Conservation (phyloP, 2,888 invertebrate species). For the Argyra leucocephala region DNA sequence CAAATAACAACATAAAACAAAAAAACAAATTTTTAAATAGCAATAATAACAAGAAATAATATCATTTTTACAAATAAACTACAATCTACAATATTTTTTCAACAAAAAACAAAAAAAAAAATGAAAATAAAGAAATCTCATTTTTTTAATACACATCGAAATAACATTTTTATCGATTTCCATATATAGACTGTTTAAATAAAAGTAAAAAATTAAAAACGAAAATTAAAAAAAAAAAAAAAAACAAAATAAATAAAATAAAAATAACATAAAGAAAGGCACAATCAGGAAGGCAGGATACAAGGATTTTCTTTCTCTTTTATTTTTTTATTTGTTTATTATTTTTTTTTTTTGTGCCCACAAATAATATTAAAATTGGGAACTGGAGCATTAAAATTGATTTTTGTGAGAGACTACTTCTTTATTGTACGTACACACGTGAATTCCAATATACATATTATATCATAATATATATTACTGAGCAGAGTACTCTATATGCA, state of each 20-base stretch:
- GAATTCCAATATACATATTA: too few species aligned
- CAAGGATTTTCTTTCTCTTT: too few species aligned
- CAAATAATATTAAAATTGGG: not conserved
- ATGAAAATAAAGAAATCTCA: too few species aligned
- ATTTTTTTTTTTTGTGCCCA: not conserved
- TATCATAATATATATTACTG: too few species aligned
- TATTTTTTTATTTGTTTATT: too few species aligned
- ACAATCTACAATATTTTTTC: too few species aligned
- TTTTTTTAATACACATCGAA: not conserved
- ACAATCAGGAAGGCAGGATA: not conserved
- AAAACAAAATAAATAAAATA: not conserved
- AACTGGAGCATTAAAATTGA: constrained; percentile 1
- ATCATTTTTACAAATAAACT: too few species aligned
- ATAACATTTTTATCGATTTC: constrained; percentile 2
- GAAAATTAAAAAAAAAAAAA: too few species aligned
- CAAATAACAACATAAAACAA: not conserved
- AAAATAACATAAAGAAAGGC: not conserved
- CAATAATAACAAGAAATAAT: too few species aligned
- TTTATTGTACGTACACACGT: not conserved
- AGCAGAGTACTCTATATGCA: too few species aligned
- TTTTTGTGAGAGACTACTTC: not conserved
- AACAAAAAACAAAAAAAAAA: too few species aligned
- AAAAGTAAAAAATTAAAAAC: not conserved
- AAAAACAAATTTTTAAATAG: not conserved
- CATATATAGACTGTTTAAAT: not conserved